Base-by-base conservation (phyloP, 1,140 invertebrate species). In the Schlechtendalia chinensis region DNA sequence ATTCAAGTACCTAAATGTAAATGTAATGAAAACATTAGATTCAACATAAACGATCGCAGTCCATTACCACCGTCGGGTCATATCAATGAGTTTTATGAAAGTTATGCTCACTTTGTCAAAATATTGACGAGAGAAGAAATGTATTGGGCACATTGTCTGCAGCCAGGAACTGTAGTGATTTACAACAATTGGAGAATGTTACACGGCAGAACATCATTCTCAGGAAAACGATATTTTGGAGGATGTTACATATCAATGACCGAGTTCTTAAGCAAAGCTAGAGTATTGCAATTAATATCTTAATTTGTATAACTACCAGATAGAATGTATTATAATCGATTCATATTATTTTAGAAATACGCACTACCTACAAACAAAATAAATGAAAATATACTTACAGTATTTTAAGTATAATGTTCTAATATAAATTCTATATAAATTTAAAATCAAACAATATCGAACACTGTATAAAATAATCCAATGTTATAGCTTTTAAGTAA, bases 151-250 rank as follows among this genome's bases (percentile, higher is more conserved):
- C 85, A 93, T 19, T 90, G 89, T 84, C 84, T 93, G 16, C 83
- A 84, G 27, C 91, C 91, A 53, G 91, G 91, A 82, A 89, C 86
- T 50, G 88, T 93, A 2, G 85, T 93, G 54, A 88, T 91, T 61
- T 89, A 93, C 75, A 92, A 94, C 83, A 94, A 94, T 85, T 93
- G 91, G 88, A 87, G 93, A 65, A 87, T 93, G 1, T 84, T 93
- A 4, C 93, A 94, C 84, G 92, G 92, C 0, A 87, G 93, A 71
- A 87, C 87, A 39, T 88, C 85, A 0, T 93, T 92, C 85, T 88
- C 88, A 2, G 91, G 90, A 8, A 84, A 84, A 19, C 85, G 91
- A 32, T 86, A 87, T 3, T 85, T 92, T 61, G 85, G 86, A 59
- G 90, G 91, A 4, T 87, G 88, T 50, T 91, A 91, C 84, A 87